A percentile compares a stretch with the other conserved stretches of the same genome.
phyloP scores from a whole-genome alignment of 1,140 invertebrate species.

The Rhyzopertha dominica region DNA sequence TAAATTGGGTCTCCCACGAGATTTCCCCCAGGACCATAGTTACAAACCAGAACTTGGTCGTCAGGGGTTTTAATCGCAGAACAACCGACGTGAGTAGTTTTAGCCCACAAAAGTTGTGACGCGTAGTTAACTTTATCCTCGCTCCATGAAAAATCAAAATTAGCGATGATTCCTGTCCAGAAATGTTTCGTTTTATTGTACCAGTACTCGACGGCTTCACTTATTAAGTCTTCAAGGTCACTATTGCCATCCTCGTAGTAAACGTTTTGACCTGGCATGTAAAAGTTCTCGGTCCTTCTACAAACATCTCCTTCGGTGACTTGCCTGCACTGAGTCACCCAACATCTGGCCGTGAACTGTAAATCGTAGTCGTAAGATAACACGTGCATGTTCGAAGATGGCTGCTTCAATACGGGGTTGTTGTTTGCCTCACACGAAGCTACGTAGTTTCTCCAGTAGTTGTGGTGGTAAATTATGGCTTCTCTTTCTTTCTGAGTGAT shows the following conservation, averaged over 20 bases:
- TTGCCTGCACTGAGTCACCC: slow-evolving; percentile 9
- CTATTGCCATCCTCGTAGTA: background rate
- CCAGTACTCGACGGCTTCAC: slow-evolving; percentile 2
- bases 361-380: slow-evolving; percentile 11
- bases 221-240: no score
- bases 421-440: background rate
- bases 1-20: slow-evolving; percentile 11
- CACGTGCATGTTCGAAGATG: slow-evolving; percentile 13
- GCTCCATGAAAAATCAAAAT: slow-evolving; percentile 3
- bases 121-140: slow-evolving; percentile 8
- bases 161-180: slow-evolving; percentile 1
- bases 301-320: slow-evolving; percentile 13
- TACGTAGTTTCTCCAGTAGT: background rate
- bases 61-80: slow-evolving; percentile 1
- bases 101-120: slow-evolving; percentile 18
- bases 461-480: no score
- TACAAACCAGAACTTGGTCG: slow-evolving; percentile 9
- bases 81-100: slow-evolving; percentile 19
- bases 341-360: slow-evolving; percentile 10
- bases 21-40: slow-evolving; percentile 21
- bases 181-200: slow-evolving; percentile 1
- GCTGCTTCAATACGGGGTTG: background rate
- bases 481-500: no score
- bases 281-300: slow-evolving; percentile 1
- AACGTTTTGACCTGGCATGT: slow-evolving; percentile 11